Evolutionary conservation across 2,797 vertebrate species (phyloP).

Genomic region (Chelonia mydas): DNA sequence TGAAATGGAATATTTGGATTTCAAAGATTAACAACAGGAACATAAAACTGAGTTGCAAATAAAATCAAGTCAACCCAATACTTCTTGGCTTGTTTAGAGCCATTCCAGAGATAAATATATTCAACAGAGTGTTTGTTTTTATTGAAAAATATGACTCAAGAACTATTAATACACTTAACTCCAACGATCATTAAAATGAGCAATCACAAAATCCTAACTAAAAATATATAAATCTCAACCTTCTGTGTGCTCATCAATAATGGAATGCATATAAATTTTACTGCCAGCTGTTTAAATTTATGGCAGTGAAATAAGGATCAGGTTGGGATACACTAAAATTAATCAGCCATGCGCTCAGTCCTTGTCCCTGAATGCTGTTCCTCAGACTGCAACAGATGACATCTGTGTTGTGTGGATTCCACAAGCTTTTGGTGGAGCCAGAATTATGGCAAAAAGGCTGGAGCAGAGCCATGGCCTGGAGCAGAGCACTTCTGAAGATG

Average conservation of each 20-base stretch:
- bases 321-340: no score
- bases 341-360: neutral
- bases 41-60: neutral
- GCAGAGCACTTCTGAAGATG: no score
- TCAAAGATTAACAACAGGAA: neutral
- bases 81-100: neutral
- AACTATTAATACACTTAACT: neutral
- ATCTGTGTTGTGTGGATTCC: neutral
- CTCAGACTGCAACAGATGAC: neutral
- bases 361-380: neutral
- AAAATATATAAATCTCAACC: constrained; percentile 25
- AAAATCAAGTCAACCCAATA: neutral
- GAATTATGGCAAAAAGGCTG: neutral
- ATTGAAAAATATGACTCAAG: neutral
- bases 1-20: neutral
- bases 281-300: constrained; percentile 48
- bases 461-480: neutral
- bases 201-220: neutral
- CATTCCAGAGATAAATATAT: accelerated
- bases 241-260: neutral
- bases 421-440: neutral
- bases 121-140: neutral
- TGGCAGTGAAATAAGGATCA: constrained; percentile 31
- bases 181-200: neutral
- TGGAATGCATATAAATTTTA: neutral